Evolutionary conservation across 2,888 invertebrate genomes (phyloP).

Genomic region (Platycheirus albimanus): DNA sequence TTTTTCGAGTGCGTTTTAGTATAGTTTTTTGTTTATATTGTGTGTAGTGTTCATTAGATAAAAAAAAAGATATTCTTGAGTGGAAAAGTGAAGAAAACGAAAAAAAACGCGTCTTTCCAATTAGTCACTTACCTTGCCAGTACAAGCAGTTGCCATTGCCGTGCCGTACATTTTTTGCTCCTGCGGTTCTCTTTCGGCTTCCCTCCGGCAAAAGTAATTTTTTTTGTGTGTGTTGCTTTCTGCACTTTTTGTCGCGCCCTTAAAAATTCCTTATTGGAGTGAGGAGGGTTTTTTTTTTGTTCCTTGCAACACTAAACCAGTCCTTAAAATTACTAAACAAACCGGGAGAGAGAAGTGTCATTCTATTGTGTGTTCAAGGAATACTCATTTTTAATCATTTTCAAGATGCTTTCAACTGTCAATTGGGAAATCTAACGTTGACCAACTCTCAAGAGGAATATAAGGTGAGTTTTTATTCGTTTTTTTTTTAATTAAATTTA

Average conservation of each 20-base stretch:
- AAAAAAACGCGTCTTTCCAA: constrained; percentile 51
- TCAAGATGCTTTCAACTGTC: constrained; percentile 55
- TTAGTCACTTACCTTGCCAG: constrained; percentile 50
- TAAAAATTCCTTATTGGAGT: constrained; percentile 47
- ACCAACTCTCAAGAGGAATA: background rate
- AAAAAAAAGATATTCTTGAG: constrained; percentile 35
- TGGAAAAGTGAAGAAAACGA: constrained; percentile 15
- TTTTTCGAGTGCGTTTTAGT: constrained; percentile 48
- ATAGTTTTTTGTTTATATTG: constrained; percentile 58
- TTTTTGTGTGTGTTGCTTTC: constrained; percentile 1
- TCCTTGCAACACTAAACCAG: constrained; percentile 37
- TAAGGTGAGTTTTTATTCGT: constrained; percentile 21
- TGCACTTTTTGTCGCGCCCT: constrained; percentile 66
- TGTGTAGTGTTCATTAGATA: constrained; percentile 53
- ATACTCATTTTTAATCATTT: constrained; percentile 38
- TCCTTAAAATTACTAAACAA: constrained; percentile 49
- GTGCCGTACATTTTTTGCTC: too few species aligned
- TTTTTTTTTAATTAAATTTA: too few species aligned
- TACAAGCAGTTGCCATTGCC: too few species aligned
- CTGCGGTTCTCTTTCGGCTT: constrained; percentile 29
- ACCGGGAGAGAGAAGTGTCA: constrained; percentile 24
- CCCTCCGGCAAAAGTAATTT: constrained; percentile 2
- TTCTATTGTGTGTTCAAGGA: constrained; percentile 36
- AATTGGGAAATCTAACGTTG: constrained; percentile 50
- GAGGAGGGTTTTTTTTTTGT: background rate